phyloP scores from a whole-genome alignment of 2,888 invertebrate species.

The Diabrotica balteata region DNA sequence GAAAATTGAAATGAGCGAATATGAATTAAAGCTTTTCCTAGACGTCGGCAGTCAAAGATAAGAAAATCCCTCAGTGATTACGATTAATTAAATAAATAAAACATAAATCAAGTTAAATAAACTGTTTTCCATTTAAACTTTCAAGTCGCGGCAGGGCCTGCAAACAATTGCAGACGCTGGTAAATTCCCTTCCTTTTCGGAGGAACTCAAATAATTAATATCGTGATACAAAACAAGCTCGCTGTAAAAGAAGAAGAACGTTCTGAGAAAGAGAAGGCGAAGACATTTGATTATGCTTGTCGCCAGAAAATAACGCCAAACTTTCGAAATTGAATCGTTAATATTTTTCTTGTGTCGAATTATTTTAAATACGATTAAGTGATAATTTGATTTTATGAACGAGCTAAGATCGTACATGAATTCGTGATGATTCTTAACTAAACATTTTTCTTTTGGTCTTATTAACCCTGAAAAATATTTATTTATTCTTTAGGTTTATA shows the following conservation, averaged over 20 bases:
- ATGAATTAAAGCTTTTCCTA: conserved; percentile 9
- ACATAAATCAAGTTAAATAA: conserved; percentile 32
- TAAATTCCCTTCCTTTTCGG: conserved; percentile 10
- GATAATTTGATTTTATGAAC: no score
- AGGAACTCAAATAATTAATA: conserved; percentile 27
- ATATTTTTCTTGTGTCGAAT: no score
- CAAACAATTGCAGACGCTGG: conserved; percentile 18
- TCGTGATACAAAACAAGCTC: conserved; percentile 19
- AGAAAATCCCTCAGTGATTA: conserved; percentile 25
- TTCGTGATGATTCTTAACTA: no score
- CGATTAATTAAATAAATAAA: conserved; percentile 33
- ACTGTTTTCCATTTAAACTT: conserved; percentile 32
- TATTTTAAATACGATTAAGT: no score
- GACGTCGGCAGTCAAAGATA: conserved; percentile 23
- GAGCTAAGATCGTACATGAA: no score
- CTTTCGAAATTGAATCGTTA: background rate
- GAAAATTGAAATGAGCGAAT: background rate
- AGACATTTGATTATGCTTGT: conserved; percentile 10
- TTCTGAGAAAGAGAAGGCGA: background rate
- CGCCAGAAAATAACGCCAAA: background rate
- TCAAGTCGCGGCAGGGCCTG: conserved; percentile 16
- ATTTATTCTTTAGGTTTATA: no score
- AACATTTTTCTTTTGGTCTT: no score
- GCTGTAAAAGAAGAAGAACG: background rate
- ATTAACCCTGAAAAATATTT: no score